Evolutionary conservation across 2,888 invertebrate genomes (phyloP), one percentile per base, ranked within the genome.

Genomic region (Caenorhabditis doughertyi): DNA sequence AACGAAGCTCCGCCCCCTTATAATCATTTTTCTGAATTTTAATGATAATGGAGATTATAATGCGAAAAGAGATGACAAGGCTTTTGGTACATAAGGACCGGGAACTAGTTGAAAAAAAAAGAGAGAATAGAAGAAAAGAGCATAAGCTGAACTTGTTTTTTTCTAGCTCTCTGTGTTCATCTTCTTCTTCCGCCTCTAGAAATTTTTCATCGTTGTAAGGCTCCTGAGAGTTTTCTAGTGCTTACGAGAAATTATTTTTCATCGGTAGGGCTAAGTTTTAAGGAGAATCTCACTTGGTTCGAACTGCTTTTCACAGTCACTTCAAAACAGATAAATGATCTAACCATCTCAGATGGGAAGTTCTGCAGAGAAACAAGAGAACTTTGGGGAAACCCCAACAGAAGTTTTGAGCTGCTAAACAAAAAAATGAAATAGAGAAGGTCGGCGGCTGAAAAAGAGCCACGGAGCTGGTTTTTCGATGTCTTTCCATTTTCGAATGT

Each of bases 11-110:
- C 70, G 58, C 70, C 70, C 70, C 4, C 23, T 42, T 42, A 8
- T 64, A 32, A 29, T 47, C 29, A 32, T 32, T 51, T 65, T 35
- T 55, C 21, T 7, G 51, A 51, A 65, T 23, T 51, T n/a, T n/a
- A n/a, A 32, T 64, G 64, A 44, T 49, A 64, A 49, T 44, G 27
- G n/a, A 32, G 55, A 29, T 65, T 65, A 39, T 58, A 21, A 58
- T 23, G 27, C n/a, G 49, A 65, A 49, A 32, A 65, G 29, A 35
- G 65, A 35, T 65, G 65, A 35, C 65, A 65, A 23, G 23, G 65
- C 23, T 32, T 65, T 51, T 23, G 51, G 51, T 65, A 65, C 65
- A 51, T 51, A 65, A 65, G 65, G 35, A 65, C 65, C 35, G 35
- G 51, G 65, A 65, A 51, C 21, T 39, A 39, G 32, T 27, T n/a